These are phyloP conservation scores for Columba livia DNA, from an alignment of 2,113 vertebrate genomes.

Conservation along the genomic window DNA sequence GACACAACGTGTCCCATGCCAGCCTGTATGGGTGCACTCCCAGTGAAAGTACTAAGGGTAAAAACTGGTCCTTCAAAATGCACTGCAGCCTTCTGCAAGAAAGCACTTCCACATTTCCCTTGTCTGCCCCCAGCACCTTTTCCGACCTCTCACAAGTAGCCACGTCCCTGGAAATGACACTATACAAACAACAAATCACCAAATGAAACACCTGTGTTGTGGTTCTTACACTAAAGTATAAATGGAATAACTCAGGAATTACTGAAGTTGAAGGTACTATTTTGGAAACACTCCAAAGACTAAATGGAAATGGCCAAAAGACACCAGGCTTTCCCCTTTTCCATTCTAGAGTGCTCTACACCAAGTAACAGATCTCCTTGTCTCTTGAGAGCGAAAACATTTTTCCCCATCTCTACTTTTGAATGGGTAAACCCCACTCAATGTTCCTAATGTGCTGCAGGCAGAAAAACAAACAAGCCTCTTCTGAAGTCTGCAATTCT, in stretches of 20 bases:
- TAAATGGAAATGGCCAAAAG: neutral
- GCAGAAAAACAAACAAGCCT: neutral
- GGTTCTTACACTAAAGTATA: neutral
- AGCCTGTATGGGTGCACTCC: neutral
- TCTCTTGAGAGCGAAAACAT: neutral
- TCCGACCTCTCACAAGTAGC: neutral
- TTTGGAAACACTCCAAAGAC: neutral
- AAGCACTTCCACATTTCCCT: neutral
- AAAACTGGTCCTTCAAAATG: neutral
- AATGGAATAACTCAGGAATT: neutral
- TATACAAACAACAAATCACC: neutral
- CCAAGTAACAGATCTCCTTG: neutral
- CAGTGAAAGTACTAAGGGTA: neutral
- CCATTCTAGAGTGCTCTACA: neutral
- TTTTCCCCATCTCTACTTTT: neutral
- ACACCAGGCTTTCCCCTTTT: neutral
- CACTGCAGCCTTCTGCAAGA: neutral
- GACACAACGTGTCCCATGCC: fast-evolving
- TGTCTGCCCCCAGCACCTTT: neutral
- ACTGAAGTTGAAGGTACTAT: neutral
- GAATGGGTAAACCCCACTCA: neutral
- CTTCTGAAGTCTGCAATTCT: neutral
- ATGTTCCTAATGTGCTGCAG: neutral
- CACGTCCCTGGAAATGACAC: neutral
- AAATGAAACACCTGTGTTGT: neutral